Evolutionary conservation across 1,140 invertebrate species (phyloP).

Genomic region (Pogonomyrmex californicus): DNA sequence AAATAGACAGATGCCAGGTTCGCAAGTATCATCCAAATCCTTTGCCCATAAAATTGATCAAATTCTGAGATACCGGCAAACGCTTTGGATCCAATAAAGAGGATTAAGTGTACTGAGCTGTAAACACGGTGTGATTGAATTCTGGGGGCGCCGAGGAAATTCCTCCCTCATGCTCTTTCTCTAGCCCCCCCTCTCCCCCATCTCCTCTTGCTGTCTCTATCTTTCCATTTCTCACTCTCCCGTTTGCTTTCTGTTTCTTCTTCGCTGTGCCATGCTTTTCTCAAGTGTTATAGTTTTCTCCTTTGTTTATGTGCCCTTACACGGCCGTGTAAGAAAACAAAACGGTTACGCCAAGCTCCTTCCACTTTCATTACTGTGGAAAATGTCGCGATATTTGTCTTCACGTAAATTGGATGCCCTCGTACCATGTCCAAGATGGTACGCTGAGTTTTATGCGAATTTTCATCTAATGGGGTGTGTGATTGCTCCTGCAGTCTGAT

Average conservation of each 20-base stretch:
- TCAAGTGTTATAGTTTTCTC: slow-evolving; percentile 53
- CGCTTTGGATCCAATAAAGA: slow-evolving; percentile 82
- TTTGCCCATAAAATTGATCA: slow-evolving; percentile 79
- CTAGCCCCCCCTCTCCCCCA: background rate
- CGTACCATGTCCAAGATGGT: slow-evolving; percentile 53
- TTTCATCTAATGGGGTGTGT: slow-evolving; percentile 59
- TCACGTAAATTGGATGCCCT: slow-evolving; percentile 59
- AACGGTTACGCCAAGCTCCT: slow-evolving; percentile 37
- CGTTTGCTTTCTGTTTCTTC: slow-evolving; percentile 50
- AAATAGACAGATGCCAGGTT: slow-evolving; percentile 71
- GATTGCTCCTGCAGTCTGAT: slow-evolving; percentile 44
- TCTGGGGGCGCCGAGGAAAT: slow-evolving; percentile 75
- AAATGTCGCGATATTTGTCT: slow-evolving; percentile 66
- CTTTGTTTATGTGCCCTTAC: slow-evolving; percentile 50
- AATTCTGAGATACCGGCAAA: slow-evolving; percentile 78
- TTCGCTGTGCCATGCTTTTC: slow-evolving; percentile 22
- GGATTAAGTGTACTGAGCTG: slow-evolving; percentile 83
- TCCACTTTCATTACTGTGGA: slow-evolving; percentile 65
- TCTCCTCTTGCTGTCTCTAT: slow-evolving; percentile 13
- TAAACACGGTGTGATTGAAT: slow-evolving; percentile 84
- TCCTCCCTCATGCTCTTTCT: slow-evolving; percentile 51
- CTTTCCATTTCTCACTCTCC: slow-evolving; percentile 33
- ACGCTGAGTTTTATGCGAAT: slow-evolving; percentile 63
- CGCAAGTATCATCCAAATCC: slow-evolving; percentile 76
- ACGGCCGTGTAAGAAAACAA: slow-evolving; percentile 48